These are phyloP conservation scores for Nasua narica DNA, from an alignment of 2,797 vertebrate species.

Conservation along the genomic window DNA sequence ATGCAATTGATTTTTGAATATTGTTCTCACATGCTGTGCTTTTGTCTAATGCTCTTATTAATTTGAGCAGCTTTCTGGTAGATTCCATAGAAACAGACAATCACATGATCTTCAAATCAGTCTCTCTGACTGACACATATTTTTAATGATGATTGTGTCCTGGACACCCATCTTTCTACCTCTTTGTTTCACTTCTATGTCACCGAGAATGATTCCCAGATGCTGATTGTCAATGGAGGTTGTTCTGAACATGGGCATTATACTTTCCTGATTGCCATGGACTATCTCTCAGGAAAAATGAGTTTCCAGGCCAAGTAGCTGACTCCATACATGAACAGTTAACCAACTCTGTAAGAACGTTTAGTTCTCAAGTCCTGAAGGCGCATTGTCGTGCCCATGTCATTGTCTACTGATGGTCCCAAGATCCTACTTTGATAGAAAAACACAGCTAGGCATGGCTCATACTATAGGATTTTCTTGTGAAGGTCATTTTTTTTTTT, in stretches of 20 bases:
- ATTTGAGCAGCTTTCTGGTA: not conserved
- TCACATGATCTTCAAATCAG: not conserved
- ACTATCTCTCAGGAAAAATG: not conserved
- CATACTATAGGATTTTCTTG: not conserved
- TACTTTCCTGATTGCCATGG: not conserved
- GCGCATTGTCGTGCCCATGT: not conserved
- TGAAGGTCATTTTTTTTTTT: not conserved
- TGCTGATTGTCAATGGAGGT: not conserved
- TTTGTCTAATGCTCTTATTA: not conserved
- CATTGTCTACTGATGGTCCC: not conserved
- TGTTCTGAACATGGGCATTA: not conserved
- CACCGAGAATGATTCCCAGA: not conserved
- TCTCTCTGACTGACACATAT: not conserved
- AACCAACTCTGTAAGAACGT: not conserved
- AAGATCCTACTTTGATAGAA: not conserved
- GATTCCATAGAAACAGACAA: not conserved
- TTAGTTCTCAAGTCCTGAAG: not conserved
- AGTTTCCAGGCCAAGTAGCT: not conserved
- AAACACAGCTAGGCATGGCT: not conserved
- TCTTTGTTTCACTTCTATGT: not conserved
- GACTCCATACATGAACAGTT: not conserved
- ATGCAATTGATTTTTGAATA: not conserved
- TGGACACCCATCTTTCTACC: not conserved
- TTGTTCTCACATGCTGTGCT: not conserved
- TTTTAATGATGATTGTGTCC: not conserved